phyloP scores from a whole-genome alignment of 2,113 vertebrate genomes.

The Camelus dromedarius region DNA sequence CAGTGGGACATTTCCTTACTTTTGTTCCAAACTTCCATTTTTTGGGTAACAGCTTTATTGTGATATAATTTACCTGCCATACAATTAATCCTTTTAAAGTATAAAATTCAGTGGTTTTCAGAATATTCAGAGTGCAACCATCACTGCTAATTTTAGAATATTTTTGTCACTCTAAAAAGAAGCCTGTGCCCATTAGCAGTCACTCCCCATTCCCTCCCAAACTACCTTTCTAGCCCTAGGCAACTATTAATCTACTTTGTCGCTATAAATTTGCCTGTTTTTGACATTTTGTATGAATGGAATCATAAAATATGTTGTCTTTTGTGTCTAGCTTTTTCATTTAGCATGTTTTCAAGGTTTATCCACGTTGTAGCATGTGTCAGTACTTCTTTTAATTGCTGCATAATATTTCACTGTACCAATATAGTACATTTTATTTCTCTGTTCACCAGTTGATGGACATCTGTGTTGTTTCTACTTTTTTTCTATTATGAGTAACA shows the following conservation, averaged over 20 bases:
- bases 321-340: background rate
- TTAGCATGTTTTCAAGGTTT: background rate
- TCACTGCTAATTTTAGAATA: background rate
- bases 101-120: background rate
- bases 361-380: background rate
- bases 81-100: background rate
- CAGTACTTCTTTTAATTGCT: constrained; percentile 1
- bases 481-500: constrained; percentile 6
- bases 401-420: background rate
- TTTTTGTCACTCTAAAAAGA: constrained; percentile 49
- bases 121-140: background rate
- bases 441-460: background rate
- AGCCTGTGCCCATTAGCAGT: background rate
- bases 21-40: constrained; percentile 11
- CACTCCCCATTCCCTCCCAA: background rate
- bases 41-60: background rate
- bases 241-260: background rate
- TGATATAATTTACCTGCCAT: background rate
- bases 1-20: background rate
- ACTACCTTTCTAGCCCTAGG: background rate
- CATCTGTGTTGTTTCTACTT: background rate
- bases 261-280: background rate
- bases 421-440: background rate
- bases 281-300: background rate
- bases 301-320: background rate